Evolutionary conservation across 2,797 vertebrate genomes (phyloP).

Genomic region (Novumbra hubbsi): DNA sequence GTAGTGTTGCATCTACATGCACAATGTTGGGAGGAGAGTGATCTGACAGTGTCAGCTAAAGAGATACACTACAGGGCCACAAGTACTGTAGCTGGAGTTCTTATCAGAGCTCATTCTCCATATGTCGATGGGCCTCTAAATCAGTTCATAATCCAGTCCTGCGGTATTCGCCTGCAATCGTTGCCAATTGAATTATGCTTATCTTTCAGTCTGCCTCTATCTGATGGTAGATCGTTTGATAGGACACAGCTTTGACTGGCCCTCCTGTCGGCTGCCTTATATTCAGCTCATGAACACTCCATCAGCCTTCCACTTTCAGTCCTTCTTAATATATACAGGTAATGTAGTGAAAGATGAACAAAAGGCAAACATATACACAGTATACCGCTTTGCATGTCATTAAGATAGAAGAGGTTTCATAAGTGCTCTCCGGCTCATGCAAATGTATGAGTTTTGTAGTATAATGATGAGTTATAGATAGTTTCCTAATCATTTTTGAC

Average conservation of each 20-base stretch:
- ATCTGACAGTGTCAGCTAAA: constrained; percentile 5
- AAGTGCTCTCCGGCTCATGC: constrained; percentile 15
- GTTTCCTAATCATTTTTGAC: constrained; percentile 44
- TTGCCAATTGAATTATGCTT: constrained; percentile 21
- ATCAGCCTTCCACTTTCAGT: constrained; percentile 3
- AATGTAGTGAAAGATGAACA: constrained; percentile 8
- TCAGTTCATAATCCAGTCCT: constrained; percentile 20
- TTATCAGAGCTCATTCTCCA: background rate
- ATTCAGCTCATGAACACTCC: constrained; percentile 12
- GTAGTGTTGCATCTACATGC: background rate
- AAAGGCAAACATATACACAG: background rate
- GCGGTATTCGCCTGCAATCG: background rate
- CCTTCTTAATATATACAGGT: constrained; percentile 5
- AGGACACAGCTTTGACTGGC: background rate
- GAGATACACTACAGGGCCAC: background rate
- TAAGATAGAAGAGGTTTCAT: background rate
- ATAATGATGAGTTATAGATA: constrained; percentile 46
- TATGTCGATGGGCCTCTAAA: constrained; percentile 19
- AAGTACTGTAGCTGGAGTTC: background rate
- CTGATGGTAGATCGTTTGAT: constrained; percentile 17
- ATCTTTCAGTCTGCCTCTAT: constrained; percentile 27
- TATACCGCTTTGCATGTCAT: constrained; percentile 14
- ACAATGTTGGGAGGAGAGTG: background rate
- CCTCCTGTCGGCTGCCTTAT: background rate
- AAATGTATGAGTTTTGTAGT: constrained; percentile 38